Conservation (phyloP, 2,797 vertebrate genomes). For the Rhodeus uyekii region DNA sequence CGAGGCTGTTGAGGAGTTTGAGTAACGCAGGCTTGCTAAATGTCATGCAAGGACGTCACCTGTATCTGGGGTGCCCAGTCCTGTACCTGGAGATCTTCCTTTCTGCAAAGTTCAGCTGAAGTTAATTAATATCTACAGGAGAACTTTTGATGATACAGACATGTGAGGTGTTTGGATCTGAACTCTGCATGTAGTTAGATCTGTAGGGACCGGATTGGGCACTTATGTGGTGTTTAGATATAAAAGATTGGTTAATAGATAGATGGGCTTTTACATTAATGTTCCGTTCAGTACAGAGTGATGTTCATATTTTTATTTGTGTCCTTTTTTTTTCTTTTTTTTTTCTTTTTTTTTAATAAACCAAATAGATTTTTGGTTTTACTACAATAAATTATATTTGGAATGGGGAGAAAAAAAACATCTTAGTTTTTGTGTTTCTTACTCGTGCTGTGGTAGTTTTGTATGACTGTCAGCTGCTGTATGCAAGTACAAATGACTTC, state of each 20-base stretch:
- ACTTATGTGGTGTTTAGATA: background rate
- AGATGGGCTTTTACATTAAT: background rate
- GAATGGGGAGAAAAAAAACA: background rate
- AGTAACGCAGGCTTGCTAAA: background rate
- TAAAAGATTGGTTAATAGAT: background rate
- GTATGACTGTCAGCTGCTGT: background rate
- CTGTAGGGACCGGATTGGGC: background rate
- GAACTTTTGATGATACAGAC: background rate
- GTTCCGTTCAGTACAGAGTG: background rate
- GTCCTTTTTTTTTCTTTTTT: background rate
- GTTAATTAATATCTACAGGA: background rate
- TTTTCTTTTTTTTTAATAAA: conserved; percentile 14
- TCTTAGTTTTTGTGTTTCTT: background rate
- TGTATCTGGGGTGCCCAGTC: background rate
- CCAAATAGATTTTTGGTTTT: conserved; percentile 8
- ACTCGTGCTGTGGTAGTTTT: background rate
- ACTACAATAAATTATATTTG: conserved; percentile 50
- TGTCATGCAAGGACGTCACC: background rate
- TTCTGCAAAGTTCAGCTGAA: background rate
- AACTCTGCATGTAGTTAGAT: background rate
- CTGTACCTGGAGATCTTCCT: background rate
- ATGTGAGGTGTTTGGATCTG: background rate
- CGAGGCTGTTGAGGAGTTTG: background rate
- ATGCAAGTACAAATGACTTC: background rate
- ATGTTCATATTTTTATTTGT: background rate